A percentile compares a stretch with the other conserved stretches of the same genome.
Conservation (phyloP, 2,113 vertebrate species). For the Propithecus coquereli region DNA sequence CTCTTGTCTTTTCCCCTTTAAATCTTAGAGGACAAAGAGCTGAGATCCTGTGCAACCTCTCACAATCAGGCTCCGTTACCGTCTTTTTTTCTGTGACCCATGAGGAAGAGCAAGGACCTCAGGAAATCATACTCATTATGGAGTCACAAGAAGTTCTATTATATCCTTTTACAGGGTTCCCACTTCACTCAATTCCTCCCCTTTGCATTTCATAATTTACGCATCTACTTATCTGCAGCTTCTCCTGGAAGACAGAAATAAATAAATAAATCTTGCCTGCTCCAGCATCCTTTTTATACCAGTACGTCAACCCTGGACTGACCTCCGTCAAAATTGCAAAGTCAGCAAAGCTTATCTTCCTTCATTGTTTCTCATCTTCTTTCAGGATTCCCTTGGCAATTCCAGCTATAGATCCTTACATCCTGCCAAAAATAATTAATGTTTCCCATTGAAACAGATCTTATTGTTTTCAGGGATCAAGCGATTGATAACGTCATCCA, state of each 20-base stretch:
- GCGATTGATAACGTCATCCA: not conserved
- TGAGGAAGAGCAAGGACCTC: not conserved
- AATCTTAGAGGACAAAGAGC: not conserved
- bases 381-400: not conserved
- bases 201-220: not conserved
- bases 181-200: not conserved
- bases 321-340: not conserved
- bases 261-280: not conserved
- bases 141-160: not conserved
- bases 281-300: not conserved
- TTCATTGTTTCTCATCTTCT: not conserved
- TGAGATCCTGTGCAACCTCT: not conserved
- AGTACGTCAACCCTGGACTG: not conserved
- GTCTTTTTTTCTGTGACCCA: not conserved
- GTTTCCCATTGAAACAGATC: not conserved
- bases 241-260: not conserved
- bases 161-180: not conserved
- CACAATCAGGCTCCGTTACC: accelerated
- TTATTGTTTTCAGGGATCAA: not conserved
- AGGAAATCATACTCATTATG: not conserved
- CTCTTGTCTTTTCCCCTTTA: not conserved
- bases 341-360: not conserved
- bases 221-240: not conserved
- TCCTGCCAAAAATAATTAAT: not conserved
- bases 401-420: not conserved